Evolutionary conservation across 2,888 invertebrate species (phyloP).

Genomic region (Syrista parreyssii): DNA sequence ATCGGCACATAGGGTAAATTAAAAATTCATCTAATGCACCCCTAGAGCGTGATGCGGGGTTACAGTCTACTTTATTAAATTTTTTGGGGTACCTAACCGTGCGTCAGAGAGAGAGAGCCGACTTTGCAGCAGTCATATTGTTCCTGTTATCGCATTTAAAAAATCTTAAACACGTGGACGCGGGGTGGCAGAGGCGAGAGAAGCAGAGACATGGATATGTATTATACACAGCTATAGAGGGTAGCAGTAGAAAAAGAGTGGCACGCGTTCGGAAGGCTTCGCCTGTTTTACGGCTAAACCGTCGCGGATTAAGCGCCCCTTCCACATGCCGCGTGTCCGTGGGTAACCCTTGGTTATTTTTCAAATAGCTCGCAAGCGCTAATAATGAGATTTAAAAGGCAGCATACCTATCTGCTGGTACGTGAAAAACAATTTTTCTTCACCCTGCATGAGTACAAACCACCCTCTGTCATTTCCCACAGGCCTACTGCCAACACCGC

Average conservation of each 20-base stretch:
- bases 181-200: constrained; percentile 3
- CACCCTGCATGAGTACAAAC: constrained; percentile 26
- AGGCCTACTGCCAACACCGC: constrained; percentile 26
- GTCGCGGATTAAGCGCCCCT: constrained; percentile 41
- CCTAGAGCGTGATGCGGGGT: neutral
- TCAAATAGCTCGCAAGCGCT: constrained; percentile 43
- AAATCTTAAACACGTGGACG: constrained; percentile 39
- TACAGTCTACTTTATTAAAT: constrained; percentile 35
- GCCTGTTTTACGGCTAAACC: constrained; percentile 43
- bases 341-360: constrained; percentile 41
- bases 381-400: constrained; percentile 58
- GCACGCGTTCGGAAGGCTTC: constrained; percentile 22
- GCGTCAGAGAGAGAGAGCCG: neutral
- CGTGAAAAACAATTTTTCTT: constrained; percentile 43
- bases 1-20: neutral
- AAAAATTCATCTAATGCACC: constrained; percentile 1
- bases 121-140: constrained; percentile 13
- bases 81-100: constrained; percentile 23
- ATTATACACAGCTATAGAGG: constrained; percentile 6
- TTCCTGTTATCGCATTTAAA: constrained; percentile 34
- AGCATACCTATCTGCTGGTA: constrained; percentile 24
- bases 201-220: constrained; percentile 4
- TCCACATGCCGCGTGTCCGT: constrained; percentile 18
- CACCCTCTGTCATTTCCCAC: constrained; percentile 41
- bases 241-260: constrained; percentile 14